These are phyloP conservation scores for Sesamia nonagrioides DNA, from an alignment of 1,140 invertebrate species.

Conservation along the genomic window DNA sequence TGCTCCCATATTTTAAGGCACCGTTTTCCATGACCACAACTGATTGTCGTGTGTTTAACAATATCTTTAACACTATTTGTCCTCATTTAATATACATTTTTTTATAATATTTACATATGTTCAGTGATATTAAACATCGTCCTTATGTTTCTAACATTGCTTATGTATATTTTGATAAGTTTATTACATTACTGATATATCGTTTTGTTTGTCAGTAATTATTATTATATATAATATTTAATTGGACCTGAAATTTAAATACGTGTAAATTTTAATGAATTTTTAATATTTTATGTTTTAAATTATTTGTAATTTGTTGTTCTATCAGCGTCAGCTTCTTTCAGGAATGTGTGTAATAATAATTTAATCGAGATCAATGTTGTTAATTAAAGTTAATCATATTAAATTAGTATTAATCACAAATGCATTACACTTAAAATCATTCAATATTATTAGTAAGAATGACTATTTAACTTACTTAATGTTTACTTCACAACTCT, in stretches of 20 bases:
- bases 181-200: constrained; percentile 14
- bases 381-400: background rate
- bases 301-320: background rate
- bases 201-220: constrained; percentile 23
- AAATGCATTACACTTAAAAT: background rate
- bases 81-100: constrained; percentile 54
- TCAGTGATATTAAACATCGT: constrained; percentile 43
- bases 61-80: constrained; percentile 59
- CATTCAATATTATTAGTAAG: background rate
- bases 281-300: background rate
- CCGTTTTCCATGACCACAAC: constrained; percentile 87
- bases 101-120: constrained; percentile 41
- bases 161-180: constrained; percentile 9
- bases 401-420: background rate
- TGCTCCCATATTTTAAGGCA: constrained; percentile 88
- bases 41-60: constrained; percentile 73
- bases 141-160: constrained; percentile 18
- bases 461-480: background rate
- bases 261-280: background rate
- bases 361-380: background rate
- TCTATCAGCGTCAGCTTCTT: background rate
- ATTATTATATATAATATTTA: background rate
- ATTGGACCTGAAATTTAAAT: constrained; percentile 33
- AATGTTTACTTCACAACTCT: background rate
- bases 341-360: background rate